Base-by-base conservation (phyloP, 2,797 vertebrate species). In the Danio jaintianensis region DNA sequence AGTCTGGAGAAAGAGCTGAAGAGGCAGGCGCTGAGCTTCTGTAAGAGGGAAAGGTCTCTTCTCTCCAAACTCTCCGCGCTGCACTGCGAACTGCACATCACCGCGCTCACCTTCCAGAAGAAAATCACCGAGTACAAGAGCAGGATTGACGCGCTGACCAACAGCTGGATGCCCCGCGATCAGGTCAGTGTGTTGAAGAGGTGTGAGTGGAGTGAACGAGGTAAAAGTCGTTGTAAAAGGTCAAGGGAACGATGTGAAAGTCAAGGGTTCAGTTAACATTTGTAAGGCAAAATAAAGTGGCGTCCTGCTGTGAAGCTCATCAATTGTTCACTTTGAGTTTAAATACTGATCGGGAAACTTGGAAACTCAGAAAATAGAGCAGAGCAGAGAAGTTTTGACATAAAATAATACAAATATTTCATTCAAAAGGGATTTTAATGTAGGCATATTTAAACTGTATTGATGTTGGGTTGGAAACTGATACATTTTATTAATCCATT, bases 81-180 rank as follows among this genome's bases (percentile, higher is more conserved):
- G 74, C 97, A 97, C 93, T 90, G 94, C 56, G 97, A 98, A 93
- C 94, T 98, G 86, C 96, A 96, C 91, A 92, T 93, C 93, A 97
- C 96, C 63, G 96, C 97, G 40, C 91, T 96, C 76, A 95, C 95
- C 1, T 97, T 97, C 85, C 97, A 97, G 92, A 96, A 96, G 93
- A 96, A 97, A 89, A 97, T 97, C 93, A 96, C 96, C 0, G 95
- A 97, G 87, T 97, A 97, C 92, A 97, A 96, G 87, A 94, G 95
- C 83, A 95, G 96, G 88, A 96, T 98, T 82, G 95, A 96, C 85
- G 94, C 95, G 62, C 95, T 98, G 84, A 95, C 95, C 6, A 90
- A 92, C 82, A 94, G 93, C 59, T 92, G 96, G 85, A 90, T 92
- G 63, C 91, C 90, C 74, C 92, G 93, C 42, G 92, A 90, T 92